These are phyloP conservation scores for Kradibia gibbosae DNA, from an alignment of 1,140 invertebrate species.

Conservation along the genomic window DNA sequence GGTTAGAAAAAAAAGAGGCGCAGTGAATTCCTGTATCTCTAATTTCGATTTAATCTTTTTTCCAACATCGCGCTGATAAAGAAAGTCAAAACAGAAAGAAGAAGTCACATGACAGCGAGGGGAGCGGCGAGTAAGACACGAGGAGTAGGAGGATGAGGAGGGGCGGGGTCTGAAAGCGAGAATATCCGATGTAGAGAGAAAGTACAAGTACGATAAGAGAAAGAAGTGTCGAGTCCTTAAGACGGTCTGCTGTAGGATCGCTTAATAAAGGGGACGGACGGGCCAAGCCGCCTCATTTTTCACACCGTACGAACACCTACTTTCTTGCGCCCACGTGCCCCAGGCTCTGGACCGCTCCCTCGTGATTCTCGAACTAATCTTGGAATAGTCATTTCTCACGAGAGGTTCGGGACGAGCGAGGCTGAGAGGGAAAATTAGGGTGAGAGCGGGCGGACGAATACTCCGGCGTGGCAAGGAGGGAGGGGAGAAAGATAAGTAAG, in stretches of 20 bases:
- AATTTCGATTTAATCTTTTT: conserved; percentile 24
- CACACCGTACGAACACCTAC: conserved; percentile 26
- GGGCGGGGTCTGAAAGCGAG: background rate
- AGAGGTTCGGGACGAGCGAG: background rate
- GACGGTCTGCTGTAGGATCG: conserved; percentile 27
- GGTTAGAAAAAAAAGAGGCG: background rate
- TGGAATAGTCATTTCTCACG: conserved; percentile 51
- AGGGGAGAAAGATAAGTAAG: background rate
- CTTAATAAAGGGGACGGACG: conserved; percentile 47
- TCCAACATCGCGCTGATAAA: background rate
- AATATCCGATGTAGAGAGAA: conserved; percentile 1
- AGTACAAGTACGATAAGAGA: conserved; percentile 26
- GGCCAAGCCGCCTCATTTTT: conserved; percentile 42
- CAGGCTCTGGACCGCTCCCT: background rate
- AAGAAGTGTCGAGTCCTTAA: conserved; percentile 41
- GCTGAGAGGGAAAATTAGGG: background rate
- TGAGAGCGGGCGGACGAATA: background rate
- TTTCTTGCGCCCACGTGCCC: conserved; percentile 21
- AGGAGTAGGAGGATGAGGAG: background rate
- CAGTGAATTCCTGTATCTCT: conserved; percentile 7
- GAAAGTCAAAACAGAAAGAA: background rate
- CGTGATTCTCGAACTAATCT: conserved; percentile 49
- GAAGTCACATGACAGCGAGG: background rate
- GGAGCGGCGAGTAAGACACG: background rate
- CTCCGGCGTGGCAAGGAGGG: background rate